Evolutionary conservation across 2,797 vertebrate species (phyloP).

Genomic region (Helarctos malayanus): DNA sequence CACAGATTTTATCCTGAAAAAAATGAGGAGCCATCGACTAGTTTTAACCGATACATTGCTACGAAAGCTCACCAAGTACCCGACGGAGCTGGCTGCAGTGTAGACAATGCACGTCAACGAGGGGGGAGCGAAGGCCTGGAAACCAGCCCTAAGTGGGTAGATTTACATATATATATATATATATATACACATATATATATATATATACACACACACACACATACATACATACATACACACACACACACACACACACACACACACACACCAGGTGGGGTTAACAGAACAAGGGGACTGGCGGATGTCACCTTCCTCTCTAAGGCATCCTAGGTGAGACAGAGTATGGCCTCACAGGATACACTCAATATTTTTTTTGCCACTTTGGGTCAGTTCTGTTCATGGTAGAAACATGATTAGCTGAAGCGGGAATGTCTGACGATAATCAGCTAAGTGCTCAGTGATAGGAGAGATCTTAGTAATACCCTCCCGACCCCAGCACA

Average conservation of each 20-base stretch:
- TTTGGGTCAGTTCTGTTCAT: not conserved
- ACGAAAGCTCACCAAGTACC: not conserved
- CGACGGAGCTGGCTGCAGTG: not conserved
- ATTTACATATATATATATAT: not conserved
- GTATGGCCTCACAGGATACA: not conserved
- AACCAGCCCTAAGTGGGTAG: not conserved
- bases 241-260: not conserved
- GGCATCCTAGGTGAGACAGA: not conserved
- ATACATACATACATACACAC: too few relatives aligned
- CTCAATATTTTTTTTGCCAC: not conserved
- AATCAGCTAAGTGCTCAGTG: not conserved
- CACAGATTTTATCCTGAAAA: not conserved
- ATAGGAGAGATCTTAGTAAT: not conserved
- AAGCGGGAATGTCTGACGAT: not conserved
- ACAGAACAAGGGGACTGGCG: not conserved
- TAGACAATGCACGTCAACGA: not conserved
- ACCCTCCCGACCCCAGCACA: not conserved
- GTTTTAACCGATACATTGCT: not conserved
- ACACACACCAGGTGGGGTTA: not conserved
- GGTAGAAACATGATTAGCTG: not conserved
- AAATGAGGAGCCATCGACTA: not conserved
- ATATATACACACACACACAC: too few relatives aligned
- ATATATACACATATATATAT: too few relatives aligned
- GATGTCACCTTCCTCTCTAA: not conserved
- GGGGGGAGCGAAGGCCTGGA: not conserved